Evolutionary conservation across 1,140 invertebrate genomes (phyloP).

Genomic region (Akabosia matsudoensis): DNA sequence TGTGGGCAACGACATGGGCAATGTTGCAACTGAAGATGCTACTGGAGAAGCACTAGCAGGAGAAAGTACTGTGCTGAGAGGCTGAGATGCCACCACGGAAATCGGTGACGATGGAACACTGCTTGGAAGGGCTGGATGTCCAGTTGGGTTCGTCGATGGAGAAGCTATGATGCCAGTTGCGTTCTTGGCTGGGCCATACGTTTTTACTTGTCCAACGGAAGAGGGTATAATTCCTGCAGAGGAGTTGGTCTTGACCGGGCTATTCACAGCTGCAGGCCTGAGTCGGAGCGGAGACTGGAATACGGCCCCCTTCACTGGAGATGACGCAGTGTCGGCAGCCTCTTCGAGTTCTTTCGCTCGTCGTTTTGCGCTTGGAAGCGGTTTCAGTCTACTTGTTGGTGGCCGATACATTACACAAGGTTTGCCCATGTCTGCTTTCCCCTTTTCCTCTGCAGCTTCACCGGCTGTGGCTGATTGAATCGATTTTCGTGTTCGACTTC

Average conservation of each 20-base stretch:
- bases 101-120: background rate
- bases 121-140: background rate
- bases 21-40: background rate
- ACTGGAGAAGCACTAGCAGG: background rate
- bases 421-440: background rate
- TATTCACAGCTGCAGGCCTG: background rate
- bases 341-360: background rate
- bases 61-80: background rate
- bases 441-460: background rate
- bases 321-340: background rate
- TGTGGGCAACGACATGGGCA: background rate
- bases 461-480: background rate
- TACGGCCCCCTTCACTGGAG: background rate
- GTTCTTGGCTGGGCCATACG: constrained; percentile 37
- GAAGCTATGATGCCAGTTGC: background rate
- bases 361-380: background rate
- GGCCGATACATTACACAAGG: background rate
- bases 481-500: constrained; percentile 6
- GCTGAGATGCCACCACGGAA: background rate
- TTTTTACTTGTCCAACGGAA: constrained; percentile 32
- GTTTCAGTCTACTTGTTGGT: background rate
- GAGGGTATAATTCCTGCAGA: constrained; percentile 1
- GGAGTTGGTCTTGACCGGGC: background rate
- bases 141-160: background rate
- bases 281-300: background rate